Conservation (phyloP, 2,797 vertebrate genomes). For the Typhlichthys subterraneus region DNA sequence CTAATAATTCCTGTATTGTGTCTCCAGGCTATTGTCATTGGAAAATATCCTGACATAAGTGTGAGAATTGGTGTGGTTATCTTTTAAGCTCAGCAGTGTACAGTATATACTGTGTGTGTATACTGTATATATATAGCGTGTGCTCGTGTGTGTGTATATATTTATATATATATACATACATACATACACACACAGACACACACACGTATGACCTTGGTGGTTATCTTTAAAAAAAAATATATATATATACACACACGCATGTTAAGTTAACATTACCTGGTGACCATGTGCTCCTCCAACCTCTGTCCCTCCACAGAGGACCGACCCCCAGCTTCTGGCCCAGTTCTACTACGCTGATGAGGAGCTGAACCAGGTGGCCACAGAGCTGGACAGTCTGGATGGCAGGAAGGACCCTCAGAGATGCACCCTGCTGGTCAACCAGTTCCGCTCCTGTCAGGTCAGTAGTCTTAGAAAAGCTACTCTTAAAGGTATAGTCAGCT, state of each 20-base stretch:
- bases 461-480: slow-evolving; percentile 21
- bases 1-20: neutral
- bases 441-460: slow-evolving; percentile 98
- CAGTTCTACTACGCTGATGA: slow-evolving; percentile 98
- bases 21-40: too few relatives aligned
- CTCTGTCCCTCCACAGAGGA: slow-evolving; percentile 78
- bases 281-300: neutral
- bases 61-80: too few relatives aligned
- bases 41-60: too few relatives aligned
- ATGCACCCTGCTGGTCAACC: slow-evolving; percentile 95
- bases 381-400: slow-evolving; percentile 94
- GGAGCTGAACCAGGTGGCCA: slow-evolving; percentile 95
- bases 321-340: slow-evolving; percentile 94
- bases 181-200: too few relatives aligned
- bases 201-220: too few relatives aligned
- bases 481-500: neutral
- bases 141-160: too few relatives aligned
- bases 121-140: too few relatives aligned
- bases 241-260: too few relatives aligned
- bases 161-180: too few relatives aligned
- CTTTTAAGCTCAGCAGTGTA: slow-evolving; percentile 17
- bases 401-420: slow-evolving; percentile 97
- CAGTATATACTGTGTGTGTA: neutral
- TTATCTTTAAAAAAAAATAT: too few relatives aligned
- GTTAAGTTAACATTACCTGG: too few relatives aligned